Evolutionary conservation across 2,113 vertebrate genomes (phyloP), one percentile per base, ranked within the genome.

Genomic region (Catharus fuscescens): DNA sequence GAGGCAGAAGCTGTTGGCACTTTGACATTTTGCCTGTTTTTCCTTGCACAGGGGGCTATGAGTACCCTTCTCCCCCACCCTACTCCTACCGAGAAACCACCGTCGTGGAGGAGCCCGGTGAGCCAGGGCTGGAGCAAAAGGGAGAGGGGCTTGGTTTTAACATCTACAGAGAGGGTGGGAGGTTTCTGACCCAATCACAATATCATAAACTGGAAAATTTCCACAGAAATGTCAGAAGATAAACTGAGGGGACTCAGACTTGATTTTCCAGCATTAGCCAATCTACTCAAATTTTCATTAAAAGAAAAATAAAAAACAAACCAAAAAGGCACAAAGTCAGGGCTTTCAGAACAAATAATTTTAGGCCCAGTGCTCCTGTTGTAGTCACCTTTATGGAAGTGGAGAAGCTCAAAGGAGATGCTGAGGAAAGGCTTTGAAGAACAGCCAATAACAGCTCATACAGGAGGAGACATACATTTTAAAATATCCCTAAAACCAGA

Each of bases 41-140:
- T 14, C 82, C 86, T 61, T 80, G 25, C 53, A 64, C 5, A 96
- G 95, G 65, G 5, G 5, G 36, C 20, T 96, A 86, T 0, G 94
- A 95, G 17, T 95, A 85, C 14, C 81, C 96, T 50, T 36, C 95
- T 91, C 96, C 97, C 23, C 97, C 96, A 12, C 97, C 97, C 1
- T 97, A 97, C 23, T 86, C 94, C 60, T 91, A 42, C 13, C 34
- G 59, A 50, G 95, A 96, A 18, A 78, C 88, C 42, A 24, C 81
- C 19, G 44, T 44, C 19, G 0, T 65, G 4, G 79, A 91, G 54
- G 91, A 52, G 67, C 93, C 97, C 4, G 93, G 97, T 97, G 54
- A 62, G 93, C 8, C 21, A 9, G 84, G 50, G 1, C 5, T 34
- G 48, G 21, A 8, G 70, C 24, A 12, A 4, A 10, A 47, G 17